These are phyloP conservation scores for Rotaria sp. DNA, from an alignment of 2,888 invertebrate species.

Conservation along the genomic window DNA sequence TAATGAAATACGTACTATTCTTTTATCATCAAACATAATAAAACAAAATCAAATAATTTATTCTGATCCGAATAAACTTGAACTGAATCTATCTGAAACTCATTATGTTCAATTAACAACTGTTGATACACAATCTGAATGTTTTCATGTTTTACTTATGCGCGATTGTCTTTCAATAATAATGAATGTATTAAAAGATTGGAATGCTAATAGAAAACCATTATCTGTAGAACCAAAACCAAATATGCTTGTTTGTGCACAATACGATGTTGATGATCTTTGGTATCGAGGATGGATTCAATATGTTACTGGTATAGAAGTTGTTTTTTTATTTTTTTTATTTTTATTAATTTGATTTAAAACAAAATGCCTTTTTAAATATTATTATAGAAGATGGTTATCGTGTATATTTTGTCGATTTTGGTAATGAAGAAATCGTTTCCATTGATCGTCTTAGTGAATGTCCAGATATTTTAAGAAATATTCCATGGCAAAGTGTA, in stretches of 20 bases:
- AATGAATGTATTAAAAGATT: conserved; percentile 5
- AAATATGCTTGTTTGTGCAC: background rate
- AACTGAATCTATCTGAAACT: background rate
- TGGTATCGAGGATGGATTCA: conserved; percentile 28
- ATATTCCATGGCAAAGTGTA: background rate
- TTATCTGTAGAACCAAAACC: background rate
- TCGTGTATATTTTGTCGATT: background rate
- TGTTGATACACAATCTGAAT: background rate
- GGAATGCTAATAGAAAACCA: background rate
- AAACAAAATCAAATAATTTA: background rate
- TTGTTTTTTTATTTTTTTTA: background rate
- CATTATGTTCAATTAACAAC: conserved; percentile 1
- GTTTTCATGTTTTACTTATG: background rate
- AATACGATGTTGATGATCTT: background rate
- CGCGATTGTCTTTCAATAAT: background rate
- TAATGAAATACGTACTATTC: background rate
- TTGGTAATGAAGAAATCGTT: conserved; percentile 15
- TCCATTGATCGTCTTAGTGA: background rate
- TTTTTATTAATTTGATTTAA: background rate
- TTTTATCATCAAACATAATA: background rate
- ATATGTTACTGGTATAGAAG: background rate
- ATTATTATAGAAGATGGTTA: background rate
- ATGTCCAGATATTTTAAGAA: background rate
- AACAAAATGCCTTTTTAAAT: background rate
- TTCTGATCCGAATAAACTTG: background rate